A percentile compares a stretch with the other conserved stretches of the same genome.
phyloP scores from a whole-genome alignment of 2,113 vertebrate species.

The Litocranius walleri region DNA sequence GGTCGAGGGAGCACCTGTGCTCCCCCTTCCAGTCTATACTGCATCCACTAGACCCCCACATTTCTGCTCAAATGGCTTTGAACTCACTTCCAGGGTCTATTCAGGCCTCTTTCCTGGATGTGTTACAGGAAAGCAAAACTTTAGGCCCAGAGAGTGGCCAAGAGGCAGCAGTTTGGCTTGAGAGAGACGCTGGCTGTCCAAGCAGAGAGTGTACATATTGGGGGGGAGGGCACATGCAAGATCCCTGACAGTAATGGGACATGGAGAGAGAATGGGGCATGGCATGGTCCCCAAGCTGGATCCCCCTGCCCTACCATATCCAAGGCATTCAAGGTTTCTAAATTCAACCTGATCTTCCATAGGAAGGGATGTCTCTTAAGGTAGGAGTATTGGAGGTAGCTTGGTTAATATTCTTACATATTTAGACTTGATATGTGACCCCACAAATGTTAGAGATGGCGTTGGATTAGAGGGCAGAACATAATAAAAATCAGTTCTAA shows the following conservation, averaged over 20 bases:
- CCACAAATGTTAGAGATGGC: not conserved
- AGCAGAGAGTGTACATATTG: not conserved
- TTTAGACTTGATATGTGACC: not conserved
- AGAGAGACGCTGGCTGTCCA: not conserved
- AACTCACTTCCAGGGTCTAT: not conserved
- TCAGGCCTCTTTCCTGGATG: not conserved
- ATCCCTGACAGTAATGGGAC: not conserved
- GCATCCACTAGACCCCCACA: not conserved
- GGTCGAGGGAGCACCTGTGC: not conserved
- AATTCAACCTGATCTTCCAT: not conserved
- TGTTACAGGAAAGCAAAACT: not conserved
- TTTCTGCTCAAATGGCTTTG: not conserved
- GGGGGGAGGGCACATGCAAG: not conserved
- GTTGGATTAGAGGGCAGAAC: not conserved
- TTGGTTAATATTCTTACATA: not conserved
- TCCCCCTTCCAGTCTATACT: not conserved
- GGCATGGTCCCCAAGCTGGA: not conserved
- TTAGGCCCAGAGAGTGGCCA: not conserved
- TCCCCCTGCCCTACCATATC: not conserved
- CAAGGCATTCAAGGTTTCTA: not conserved
- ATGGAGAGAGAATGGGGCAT: not conserved
- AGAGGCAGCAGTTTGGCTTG: not conserved
- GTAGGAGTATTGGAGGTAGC: not conserved
- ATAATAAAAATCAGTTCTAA: not conserved
- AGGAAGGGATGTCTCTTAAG: not conserved